phyloP scores from a whole-genome alignment of 2,113 vertebrate species.

The Thalassarche chlororhynchos region DNA sequence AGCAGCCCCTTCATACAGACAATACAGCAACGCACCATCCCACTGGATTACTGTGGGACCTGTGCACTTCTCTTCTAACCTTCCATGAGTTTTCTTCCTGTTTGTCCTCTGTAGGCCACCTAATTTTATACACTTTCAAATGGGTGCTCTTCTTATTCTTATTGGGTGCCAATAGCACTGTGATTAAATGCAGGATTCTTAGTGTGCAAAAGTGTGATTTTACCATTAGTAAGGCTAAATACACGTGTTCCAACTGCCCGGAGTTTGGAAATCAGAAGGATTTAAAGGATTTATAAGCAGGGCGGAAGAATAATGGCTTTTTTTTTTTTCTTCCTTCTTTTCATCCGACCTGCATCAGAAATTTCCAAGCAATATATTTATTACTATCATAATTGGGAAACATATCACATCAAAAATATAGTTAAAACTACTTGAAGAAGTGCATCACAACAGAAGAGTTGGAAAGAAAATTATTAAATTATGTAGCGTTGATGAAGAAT shows the following conservation, averaged over 20 bases:
- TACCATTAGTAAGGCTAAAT: neutral
- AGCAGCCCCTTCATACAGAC: neutral
- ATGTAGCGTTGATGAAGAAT: neutral
- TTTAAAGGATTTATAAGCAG: neutral
- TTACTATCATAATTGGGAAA: neutral
- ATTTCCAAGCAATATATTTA: neutral
- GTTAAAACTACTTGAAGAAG: neutral
- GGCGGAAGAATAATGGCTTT: neutral
- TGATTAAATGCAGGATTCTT: neutral
- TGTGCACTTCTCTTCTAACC: neutral
- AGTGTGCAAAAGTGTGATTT: neutral
- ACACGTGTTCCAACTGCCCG: neutral
- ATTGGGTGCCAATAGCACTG: neutral
- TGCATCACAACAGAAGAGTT: neutral
- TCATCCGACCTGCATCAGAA: neutral
- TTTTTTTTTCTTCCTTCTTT: neutral
- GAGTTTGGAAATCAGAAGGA: neutral
- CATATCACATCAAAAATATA: neutral
- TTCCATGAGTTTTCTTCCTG: neutral
- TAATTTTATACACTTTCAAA: neutral
- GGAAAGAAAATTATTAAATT: neutral
- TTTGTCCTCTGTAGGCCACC: neutral
- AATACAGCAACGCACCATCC: neutral
- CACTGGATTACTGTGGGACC: neutral
- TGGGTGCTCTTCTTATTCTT: neutral